These are phyloP conservation scores for Gallinago paraguaiae DNA, from an alignment of 2,113 vertebrate genomes.

Conservation along the genomic window DNA sequence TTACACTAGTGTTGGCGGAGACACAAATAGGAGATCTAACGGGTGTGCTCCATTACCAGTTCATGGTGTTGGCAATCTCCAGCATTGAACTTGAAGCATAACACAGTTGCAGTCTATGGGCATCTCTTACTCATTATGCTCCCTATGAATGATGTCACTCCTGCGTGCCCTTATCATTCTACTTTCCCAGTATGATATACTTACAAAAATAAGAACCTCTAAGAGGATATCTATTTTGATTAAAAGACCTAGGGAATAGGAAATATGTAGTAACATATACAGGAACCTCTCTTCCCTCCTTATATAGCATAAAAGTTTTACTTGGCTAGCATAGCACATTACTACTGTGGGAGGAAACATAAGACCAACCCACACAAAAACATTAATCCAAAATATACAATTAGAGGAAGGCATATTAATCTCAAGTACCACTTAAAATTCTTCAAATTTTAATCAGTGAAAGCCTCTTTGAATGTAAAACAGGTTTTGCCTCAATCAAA, in stretches of 20 bases:
- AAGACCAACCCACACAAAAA: not conserved
- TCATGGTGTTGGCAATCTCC: not conserved
- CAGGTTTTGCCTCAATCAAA: not conserved
- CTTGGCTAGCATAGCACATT: not conserved
- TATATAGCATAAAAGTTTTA: not conserved
- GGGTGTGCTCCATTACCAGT: not conserved
- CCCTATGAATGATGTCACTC: not conserved
- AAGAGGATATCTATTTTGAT: not conserved
- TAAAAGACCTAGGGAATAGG: not conserved
- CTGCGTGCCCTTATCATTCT: not conserved
- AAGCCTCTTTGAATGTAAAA: not conserved
- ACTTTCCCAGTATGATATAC: not conserved
- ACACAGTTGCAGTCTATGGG: not conserved
- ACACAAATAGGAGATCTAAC: not conserved
- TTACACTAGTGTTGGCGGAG: not conserved
- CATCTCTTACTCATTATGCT: not conserved
- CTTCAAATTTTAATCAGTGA: not conserved
- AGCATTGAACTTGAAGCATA: not conserved
- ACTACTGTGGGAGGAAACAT: slow-evolving; percentile 3
- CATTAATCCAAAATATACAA: slow-evolving; percentile 1
- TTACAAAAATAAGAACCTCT: not conserved
- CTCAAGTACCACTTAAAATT: not conserved
- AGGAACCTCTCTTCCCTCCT: not conserved
- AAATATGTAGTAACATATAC: not conserved
- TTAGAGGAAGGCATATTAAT: not conserved